Evolutionary conservation across 2,797 vertebrate species (phyloP), one percentile per base, ranked within the genome.

Genomic region (Apogon talboti): DNA sequence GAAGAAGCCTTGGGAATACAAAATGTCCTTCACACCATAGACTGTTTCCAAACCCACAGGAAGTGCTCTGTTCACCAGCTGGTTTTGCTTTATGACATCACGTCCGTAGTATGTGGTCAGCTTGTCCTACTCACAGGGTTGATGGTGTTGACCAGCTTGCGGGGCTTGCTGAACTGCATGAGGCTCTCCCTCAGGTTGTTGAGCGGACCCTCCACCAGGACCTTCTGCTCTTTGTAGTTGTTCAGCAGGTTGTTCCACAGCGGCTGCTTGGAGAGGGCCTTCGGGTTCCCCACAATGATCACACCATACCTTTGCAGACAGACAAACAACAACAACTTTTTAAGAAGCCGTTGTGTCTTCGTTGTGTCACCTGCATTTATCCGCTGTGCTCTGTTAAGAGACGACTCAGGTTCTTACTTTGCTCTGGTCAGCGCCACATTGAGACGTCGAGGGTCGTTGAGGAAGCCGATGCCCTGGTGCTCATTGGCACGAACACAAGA

Each of bases 121-220:
- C 12, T 18, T 35, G 14, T 18, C 7, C 44, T 18, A 71, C 97
- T 95, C 83, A 99, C 98, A 0, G 98, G 98, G 87, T 99, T 99
- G 92, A 99, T 96, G 74, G 98, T 98, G 81, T 99, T 99, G 85
- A 99, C 98, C 0, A 99, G 94, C 71, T 99, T 99, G 59, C 98
- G 95, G 0, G 98, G 98, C 83, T 99, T 99, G 94, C 98, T 99
- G 93, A 99, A 99, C 89, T 99, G 98, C 98, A 99, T 99, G 0
- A 99, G 96, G 86, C 98, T 99, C 91, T 99, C 98, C 0, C 98
- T 92, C 59, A 99, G 95, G 91, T 99, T 99, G 86, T 99, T 99
- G 28, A 99, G 94, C 0, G 98, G 98, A 0, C 98, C 98, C 70
- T 99, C 98, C 76, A 99, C 98, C 24, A 99, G 95, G 6, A 99